Evolutionary conservation across 1,140 invertebrate genomes (phyloP), one percentile per base, ranked within the genome.

Genomic region (Atopsyche davidsoni): DNA sequence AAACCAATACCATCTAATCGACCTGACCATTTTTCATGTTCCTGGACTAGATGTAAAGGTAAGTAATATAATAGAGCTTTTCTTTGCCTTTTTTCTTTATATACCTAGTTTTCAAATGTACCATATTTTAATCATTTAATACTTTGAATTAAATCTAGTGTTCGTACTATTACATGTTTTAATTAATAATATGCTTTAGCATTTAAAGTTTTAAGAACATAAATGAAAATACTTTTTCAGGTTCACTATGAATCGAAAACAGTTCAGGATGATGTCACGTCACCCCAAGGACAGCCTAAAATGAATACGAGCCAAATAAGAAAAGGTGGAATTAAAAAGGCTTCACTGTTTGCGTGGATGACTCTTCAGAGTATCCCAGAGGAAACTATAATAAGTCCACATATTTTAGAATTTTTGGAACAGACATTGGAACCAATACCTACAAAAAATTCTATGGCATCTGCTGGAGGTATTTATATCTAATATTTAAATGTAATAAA

Each of bases 331-430:
- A 83, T 81, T 0, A 97, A 97, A 66, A 92, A 93, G 57, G 95
- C 92, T 2, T 89, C 88, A 38, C 72, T 97, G 1, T 96, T 95
- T 69, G 91, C 92, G 11, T 97, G 92, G 93, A 87, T 94, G 71
- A 96, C 91, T 1, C 69, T 97, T 19, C 92, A 97, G 65, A 93
- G 91, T 62, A 90, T 97, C 53, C 92, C 94, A 0, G 93, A 96
- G 70, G 92, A 95, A 72, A 95, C 92, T 0, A 88, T 96, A 45
- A 92, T 97, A 56, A 93, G 88, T 59, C 93, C 93, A 1, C 90
- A 94, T 62, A 92, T 97, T 58, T 72, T 96, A 17, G 92, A 96
- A 66, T 96, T 95, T 67, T 68, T 96, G 24, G 93, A 96, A 65
- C 92, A 96, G 68, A 94, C 92, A 0, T 70, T 97, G 7, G 93